Percentiles rank a stretch among this genome's conserved stretches.
Conservation (phyloP, 1,140 invertebrate species). For the Helicoverpa zea region DNA sequence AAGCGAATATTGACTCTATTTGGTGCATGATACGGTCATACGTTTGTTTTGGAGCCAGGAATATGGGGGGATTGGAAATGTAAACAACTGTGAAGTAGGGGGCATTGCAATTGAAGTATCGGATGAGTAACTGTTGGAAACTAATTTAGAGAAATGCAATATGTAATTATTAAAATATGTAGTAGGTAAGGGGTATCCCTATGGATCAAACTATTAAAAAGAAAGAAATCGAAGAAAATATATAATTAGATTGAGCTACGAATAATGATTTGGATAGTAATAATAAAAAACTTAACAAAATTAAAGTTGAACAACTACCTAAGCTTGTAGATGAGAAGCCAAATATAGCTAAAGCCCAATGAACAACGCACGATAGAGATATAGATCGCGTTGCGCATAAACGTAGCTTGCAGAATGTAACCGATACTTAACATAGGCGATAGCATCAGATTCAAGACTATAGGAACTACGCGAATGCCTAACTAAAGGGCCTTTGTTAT, state of each 20-base stretch:
- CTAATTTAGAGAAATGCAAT: neutral
- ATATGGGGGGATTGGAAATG: slow-evolving; percentile 6
- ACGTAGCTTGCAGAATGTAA: slow-evolving; percentile 26
- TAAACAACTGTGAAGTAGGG: neutral
- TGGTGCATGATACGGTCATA: slow-evolving; percentile 21
- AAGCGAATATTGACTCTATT: slow-evolving; percentile 49
- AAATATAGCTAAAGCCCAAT: neutral
- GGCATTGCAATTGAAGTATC: neutral
- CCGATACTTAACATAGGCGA: slow-evolving; percentile 26
- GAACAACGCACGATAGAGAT: slow-evolving; percentile 19
- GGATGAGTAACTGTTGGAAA: neutral
- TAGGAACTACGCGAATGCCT: neutral
- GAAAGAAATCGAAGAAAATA: too few species aligned
- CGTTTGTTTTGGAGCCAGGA: neutral
- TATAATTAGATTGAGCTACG: too few species aligned
- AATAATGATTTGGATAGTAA: too few species aligned
- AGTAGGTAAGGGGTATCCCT: too few species aligned
- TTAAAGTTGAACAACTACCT: too few species aligned
- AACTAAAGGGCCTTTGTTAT: slow-evolving; percentile 17
- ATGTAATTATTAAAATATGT: neutral
- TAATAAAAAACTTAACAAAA: too few species aligned
- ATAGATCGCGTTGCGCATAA: slow-evolving; percentile 15
- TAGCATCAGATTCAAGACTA: slow-evolving; percentile 29
- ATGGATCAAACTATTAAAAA: too few species aligned
- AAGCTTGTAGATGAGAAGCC: too few species aligned